A percentile compares a stretch with the other conserved stretches of the same genome.
phyloP scores from a whole-genome alignment of 2,113 vertebrate species.

The Ochotona princeps region DNA sequence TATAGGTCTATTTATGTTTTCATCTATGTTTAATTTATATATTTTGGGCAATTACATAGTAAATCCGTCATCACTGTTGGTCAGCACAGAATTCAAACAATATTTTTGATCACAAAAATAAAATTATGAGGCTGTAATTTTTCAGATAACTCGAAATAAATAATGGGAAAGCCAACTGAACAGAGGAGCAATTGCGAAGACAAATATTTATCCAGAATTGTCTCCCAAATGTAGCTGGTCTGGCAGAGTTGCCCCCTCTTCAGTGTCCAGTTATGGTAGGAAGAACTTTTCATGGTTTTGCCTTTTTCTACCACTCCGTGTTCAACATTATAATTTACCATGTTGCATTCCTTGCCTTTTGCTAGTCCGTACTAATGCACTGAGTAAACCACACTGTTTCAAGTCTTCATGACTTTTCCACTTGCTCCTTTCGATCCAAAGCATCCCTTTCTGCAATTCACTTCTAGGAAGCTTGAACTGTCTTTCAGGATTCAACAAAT shows the following conservation, averaged over 20 bases:
- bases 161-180: no score
- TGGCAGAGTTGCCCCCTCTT: neutral
- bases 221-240: neutral
- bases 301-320: neutral
- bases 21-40: neutral
- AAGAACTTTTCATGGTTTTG: neutral
- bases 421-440: neutral
- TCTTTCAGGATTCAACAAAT: conserved; percentile 23
- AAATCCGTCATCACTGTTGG: neutral
- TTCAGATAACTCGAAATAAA: no score
- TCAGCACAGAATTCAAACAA: neutral
- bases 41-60: neutral
- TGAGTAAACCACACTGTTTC: neutral
- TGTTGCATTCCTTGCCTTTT: neutral
- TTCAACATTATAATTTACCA: neutral
- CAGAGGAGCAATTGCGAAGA: no score
- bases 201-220: neutral
- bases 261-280: neutral
- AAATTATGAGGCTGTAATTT: neutral
- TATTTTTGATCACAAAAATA: neutral
- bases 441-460: neutral
- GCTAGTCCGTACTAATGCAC: neutral
- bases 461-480: neutral
- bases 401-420: neutral
- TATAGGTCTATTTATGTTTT: neutral